Evolutionary conservation across 2,888 invertebrate genomes (phyloP).

Genomic region (Eilema caniola): DNA sequence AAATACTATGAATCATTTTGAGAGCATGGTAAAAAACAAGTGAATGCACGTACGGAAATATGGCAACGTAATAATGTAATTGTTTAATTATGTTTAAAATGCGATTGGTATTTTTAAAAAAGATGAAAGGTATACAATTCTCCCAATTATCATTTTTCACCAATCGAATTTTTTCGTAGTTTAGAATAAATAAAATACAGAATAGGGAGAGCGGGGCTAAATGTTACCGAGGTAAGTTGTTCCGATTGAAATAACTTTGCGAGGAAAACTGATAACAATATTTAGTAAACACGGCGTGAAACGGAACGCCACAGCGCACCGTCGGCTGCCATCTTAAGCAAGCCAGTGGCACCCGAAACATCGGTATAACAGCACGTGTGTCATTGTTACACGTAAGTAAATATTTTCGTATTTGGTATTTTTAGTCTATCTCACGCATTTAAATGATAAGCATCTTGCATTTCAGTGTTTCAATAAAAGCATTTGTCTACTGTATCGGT

Average conservation of each 20-base stretch:
- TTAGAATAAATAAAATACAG: neutral
- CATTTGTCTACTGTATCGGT: too few species aligned
- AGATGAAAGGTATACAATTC: neutral
- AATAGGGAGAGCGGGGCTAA: constrained; percentile 7
- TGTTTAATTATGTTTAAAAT: neutral
- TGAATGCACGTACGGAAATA: neutral
- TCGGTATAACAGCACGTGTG: neutral
- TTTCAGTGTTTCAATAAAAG: too few species aligned
- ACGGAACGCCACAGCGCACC: neutral
- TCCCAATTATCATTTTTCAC: neutral
- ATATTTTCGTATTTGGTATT: constrained; percentile 2
- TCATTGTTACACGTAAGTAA: constrained; percentile 6
- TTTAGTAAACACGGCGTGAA: neutral
- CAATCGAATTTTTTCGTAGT: neutral
- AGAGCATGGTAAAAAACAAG: too few species aligned
- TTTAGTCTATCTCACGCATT: constrained; percentile 8
- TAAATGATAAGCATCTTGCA: too few species aligned
- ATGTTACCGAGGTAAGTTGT: constrained; percentile 10
- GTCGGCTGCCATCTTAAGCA: neutral
- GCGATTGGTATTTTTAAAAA: neutral
- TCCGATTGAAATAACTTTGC: constrained; percentile 6
- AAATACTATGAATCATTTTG: neutral
- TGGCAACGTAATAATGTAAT: neutral
- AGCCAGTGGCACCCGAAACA: too few species aligned
- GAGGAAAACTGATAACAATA: constrained; percentile 14